Percentiles rank a stretch among this genome's conserved stretches.
These are phyloP conservation scores for Anneissia japonica DNA, from an alignment of 35 echinoderm and acorn worm genomes.

Conservation along the genomic window DNA sequence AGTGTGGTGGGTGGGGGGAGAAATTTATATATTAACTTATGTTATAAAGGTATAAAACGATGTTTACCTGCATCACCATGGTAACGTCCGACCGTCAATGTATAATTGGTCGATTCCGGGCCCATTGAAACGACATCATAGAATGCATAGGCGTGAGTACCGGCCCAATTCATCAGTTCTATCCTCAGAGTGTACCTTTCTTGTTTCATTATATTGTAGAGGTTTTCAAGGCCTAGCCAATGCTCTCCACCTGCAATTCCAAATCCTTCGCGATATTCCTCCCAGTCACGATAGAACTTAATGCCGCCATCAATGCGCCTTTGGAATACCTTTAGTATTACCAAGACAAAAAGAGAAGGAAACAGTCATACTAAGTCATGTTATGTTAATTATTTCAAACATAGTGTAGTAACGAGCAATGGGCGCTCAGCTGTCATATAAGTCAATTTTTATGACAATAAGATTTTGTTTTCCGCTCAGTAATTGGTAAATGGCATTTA, in stretches of 20 bases:
- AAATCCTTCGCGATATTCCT: constrained; percentile 55
- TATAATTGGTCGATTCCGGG: constrained; percentile 45
- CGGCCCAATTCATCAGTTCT: constrained; percentile 26
- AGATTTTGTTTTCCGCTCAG: too few species aligned
- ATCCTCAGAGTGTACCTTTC: constrained; percentile 45
- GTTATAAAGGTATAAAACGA: too few species aligned
- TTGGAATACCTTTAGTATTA: constrained; percentile 49
- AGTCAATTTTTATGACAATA: too few species aligned
- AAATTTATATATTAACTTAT: too few species aligned
- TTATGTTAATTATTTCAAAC: too few species aligned
- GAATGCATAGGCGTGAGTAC: constrained; percentile 21
- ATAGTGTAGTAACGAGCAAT: too few species aligned
- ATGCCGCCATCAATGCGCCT: constrained; percentile 54
- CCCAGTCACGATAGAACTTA: constrained; percentile 54
- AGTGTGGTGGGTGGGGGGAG: too few species aligned
- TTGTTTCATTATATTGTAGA: constrained; percentile 51
- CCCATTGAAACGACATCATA: constrained; percentile 44
- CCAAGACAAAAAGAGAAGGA: too few species aligned
- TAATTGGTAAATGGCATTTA: too few species aligned
- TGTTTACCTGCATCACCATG: background rate
- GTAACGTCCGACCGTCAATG: constrained; percentile 22
- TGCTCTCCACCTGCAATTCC: constrained; percentile 49
- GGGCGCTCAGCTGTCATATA: too few species aligned
- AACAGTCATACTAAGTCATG: too few species aligned
- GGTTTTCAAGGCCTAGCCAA: constrained; percentile 65